Base-by-base conservation (phyloP, 2,113 vertebrate genomes). In the Athene cunicularia region DNA sequence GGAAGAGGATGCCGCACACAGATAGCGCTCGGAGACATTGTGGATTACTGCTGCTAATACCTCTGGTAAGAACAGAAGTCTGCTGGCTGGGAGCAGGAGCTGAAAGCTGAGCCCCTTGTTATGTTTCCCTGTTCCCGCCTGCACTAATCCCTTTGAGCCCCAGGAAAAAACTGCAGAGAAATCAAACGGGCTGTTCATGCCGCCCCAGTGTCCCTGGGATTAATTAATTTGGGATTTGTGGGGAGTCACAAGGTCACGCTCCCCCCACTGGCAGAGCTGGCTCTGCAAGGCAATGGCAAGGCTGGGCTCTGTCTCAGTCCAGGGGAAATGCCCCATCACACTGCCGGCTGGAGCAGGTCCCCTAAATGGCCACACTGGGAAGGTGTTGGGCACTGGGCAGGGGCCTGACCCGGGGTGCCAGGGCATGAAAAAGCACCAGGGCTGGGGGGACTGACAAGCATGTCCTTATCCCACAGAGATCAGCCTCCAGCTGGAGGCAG, bases 221-320 rank as follows among this genome's bases (percentile, higher is more conserved):
- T 98, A 98, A 98, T 98, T 98, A 98, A 98, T 98, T 98, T 97
- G 86, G 98, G 98, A 98, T 98, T 98, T 98, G 97, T 93, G 74
- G 79, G 90, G 90, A 97, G 97, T 97, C 97, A 97, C 75, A 96
- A 97, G 97, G 97, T 98, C 97, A 97, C 22, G 0, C 89, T 89
- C 82, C 72, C 93, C 89, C 75, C 95, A 70, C 83, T 71, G 56
- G 86, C 91, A 58, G 94, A 92, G 37, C 59, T 70, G 80, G 58
- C 94, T 60, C 72, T 1, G 14, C 63, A 45, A 89, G 89, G 94
- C 58, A 63, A 52, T 80, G 82, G 85, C 90, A 66, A 95, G 94
- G 37, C 62, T 80, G 77, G 39, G 67, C 67, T 35, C 50, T 3
- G 35, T 15, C 39, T 52, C 49, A 56, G 37, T 11, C 18, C 1